Evolutionary conservation across 2,113 vertebrate genomes (phyloP), one percentile per base, ranked within the genome.

Genomic region (Morone chrysops): DNA sequence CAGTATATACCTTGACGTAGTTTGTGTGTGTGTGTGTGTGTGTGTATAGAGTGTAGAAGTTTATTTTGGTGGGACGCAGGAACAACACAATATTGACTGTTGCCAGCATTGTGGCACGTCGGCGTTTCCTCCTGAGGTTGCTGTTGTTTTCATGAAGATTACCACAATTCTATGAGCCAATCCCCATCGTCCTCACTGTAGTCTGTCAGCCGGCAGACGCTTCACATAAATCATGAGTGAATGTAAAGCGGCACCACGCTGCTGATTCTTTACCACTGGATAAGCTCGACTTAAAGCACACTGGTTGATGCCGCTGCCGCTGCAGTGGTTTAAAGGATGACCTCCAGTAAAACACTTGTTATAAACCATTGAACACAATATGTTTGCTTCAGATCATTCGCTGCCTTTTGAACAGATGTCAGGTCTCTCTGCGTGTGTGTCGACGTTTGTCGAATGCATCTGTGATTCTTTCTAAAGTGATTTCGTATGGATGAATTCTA

Each of bases 371-470:
- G 5, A 84, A 62, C 41, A 22, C 53, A 54, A 54, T 57, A 22
- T 7, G 56, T 74, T 63, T 31, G 41, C 61, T 84, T 38, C 74
- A 73, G 22, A 76, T 53, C 77, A 75, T 78, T 57, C 61, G 87
- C 89, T 93, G 90, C 88, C 86, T 92, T 85, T 78, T 48, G 69
- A 81, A 70, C 45, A 41, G 77, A 88, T 59, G 71, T 82, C 75
- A 78, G 41, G 59, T 89, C 51, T 65, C 9, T 47, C 31, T 2
- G 2, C 31, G 31, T 4, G 31, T 31, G 31, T 31, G 31, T 31
- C 38, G 31, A 53, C 22, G 8, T 81, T 41, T 70, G 54, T 89
- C 66, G 8, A 57, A 59, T 84, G 54, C 61, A 86, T 91, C 62
- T 85, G 62, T 85, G 61, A 78, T 86, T 82, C 71, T 62, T 78